phyloP scores from a whole-genome alignment of 2,888 invertebrate genomes.

The Mantis religiosa region DNA sequence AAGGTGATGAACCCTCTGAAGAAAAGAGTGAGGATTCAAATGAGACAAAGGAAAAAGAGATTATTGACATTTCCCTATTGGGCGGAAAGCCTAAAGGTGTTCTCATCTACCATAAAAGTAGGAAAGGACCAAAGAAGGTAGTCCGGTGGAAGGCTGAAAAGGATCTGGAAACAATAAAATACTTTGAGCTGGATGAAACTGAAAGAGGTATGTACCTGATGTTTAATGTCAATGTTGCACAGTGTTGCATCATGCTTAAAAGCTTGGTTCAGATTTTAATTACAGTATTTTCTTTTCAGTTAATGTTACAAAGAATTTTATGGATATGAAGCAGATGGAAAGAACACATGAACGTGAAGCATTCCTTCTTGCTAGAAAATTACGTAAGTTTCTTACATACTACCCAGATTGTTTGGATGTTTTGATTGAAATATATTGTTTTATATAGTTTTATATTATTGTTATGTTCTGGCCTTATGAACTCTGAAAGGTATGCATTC shows the following conservation, averaged over 20 bases:
- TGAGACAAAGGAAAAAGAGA: neutral
- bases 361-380: slow-evolving; percentile 71
- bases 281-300: slow-evolving; percentile 47
- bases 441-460: no score
- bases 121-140: slow-evolving; percentile 73
- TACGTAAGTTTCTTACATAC: slow-evolving; percentile 48
- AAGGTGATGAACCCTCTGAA: neutral
- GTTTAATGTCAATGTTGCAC: no score
- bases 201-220: slow-evolving; percentile 57
- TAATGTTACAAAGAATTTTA: slow-evolving; percentile 88
- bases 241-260: no score
- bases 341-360: slow-evolving; percentile 79
- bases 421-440: neutral
- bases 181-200: slow-evolving; percentile 92
- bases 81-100: slow-evolving; percentile 53
- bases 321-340: slow-evolving; percentile 88
- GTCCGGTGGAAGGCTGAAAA: slow-evolving; percentile 78
- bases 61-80: neutral
- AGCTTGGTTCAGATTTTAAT: no score
- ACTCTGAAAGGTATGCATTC: no score
- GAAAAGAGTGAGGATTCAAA: neutral
- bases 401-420: neutral
- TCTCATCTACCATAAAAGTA: slow-evolving; percentile 62
- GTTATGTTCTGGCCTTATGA: no score
- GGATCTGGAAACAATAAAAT: slow-evolving; percentile 76